These are phyloP conservation scores for Mesochorus sp. DNA, from an alignment of 2,888 invertebrate genomes.

Conservation along the genomic window DNA sequence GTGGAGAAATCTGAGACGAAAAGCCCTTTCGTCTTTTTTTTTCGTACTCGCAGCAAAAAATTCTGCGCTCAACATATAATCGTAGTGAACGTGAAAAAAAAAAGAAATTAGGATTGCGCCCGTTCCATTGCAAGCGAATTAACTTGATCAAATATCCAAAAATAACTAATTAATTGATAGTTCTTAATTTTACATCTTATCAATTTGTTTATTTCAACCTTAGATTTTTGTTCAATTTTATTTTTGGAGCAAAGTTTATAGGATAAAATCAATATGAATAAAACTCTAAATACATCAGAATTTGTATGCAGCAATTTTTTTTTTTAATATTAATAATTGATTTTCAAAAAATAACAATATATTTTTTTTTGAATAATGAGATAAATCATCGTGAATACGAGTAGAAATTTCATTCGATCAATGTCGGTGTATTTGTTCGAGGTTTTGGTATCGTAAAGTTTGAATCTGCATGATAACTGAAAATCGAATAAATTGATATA, in stretches of 20 bases:
- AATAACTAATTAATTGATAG: too few relatives aligned
- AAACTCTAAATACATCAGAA: too few relatives aligned
- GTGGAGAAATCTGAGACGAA: conserved; percentile 56
- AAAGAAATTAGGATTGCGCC: too few relatives aligned
- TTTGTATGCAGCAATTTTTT: background rate
- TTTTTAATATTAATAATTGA: background rate
- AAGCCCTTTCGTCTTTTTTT: conserved; percentile 37
- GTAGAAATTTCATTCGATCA: background rate
- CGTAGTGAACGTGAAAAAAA: background rate
- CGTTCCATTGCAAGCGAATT: too few relatives aligned
- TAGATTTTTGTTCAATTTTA: too few relatives aligned
- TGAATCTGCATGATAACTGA: background rate
- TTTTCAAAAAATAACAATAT: background rate
- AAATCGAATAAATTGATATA: conserved; percentile 3
- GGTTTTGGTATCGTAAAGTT: background rate
- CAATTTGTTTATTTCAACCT: too few relatives aligned
- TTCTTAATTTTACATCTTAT: too few relatives aligned
- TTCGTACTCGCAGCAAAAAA: conserved; percentile 23
- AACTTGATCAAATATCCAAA: too few relatives aligned
- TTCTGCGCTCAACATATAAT: conserved; percentile 5
- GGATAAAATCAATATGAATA: too few relatives aligned
- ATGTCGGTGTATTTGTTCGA: background rate
- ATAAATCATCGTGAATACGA: background rate
- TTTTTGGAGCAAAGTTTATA: too few relatives aligned
- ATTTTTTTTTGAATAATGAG: background rate